Percentiles rank a stretch among this genome's conserved stretches.
Evolutionary conservation across 2,888 invertebrate species (phyloP).

Genomic region (Phaedon cochleariae): DNA sequence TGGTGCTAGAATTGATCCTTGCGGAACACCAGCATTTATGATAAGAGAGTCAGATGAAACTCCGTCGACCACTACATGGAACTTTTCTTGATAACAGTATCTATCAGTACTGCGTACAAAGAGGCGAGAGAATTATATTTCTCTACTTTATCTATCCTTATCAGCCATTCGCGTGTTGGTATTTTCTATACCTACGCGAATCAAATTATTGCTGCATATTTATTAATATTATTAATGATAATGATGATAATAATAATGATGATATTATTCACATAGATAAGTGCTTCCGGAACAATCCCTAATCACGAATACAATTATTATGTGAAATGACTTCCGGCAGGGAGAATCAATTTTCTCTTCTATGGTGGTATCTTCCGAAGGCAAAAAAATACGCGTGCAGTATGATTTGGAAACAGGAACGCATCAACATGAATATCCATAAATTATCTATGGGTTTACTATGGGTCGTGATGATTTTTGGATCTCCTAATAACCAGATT

Average conservation of each 20-base stretch:
- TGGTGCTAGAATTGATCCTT: no score
- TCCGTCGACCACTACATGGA: no score
- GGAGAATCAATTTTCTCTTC: conserved; percentile 15
- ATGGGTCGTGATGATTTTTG: no score
- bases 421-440: background rate
- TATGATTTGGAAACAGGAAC: background rate
- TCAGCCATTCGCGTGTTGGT: background rate
- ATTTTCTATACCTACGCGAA: background rate
- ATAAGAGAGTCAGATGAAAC: no score
- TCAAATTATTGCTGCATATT: background rate
- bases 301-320: conserved; percentile 36
- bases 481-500: no score
- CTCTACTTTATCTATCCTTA: no score
- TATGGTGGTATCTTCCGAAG: background rate
- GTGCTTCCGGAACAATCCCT: conserved; percentile 36
- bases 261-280: conserved; percentile 32
- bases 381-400: background rate
- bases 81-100: no score
- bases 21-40: no score
- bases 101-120: no score
- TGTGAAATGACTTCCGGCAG: conserved; percentile 35
- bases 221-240: no score
- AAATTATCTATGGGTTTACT: no score
- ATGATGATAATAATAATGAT: background rate
- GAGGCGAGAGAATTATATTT: no score